Percentiles rank a stretch among this genome's conserved stretches.
Evolutionary conservation across 2,888 invertebrate species (phyloP).

Genomic region (Mycalesis mineus): DNA sequence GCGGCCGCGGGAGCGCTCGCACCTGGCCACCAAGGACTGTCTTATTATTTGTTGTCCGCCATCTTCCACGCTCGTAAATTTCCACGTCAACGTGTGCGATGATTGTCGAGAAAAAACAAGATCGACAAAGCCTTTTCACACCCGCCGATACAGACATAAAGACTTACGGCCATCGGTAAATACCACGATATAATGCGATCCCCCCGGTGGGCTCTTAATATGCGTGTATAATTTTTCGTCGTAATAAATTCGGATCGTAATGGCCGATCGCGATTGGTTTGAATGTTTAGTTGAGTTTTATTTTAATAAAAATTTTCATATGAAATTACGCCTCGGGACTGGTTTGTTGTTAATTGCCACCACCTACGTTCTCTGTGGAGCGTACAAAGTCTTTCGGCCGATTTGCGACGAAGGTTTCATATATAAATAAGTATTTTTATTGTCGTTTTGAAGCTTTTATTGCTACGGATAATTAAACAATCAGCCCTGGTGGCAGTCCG

Average conservation of each 20-base stretch:
- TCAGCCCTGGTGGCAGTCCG: slow-evolving; percentile 15
- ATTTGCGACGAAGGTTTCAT: slow-evolving; percentile 44
- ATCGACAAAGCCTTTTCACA: slow-evolving; percentile 72
- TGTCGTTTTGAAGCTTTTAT: slow-evolving; percentile 43
- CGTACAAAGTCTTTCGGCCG: slow-evolving; percentile 45
- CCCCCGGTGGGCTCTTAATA: slow-evolving; percentile 56
- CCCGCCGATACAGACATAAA: slow-evolving; percentile 59
- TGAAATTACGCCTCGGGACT: slow-evolving; percentile 50
- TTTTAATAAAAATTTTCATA: slow-evolving; percentile 53
- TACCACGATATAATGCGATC: slow-evolving; percentile 46
- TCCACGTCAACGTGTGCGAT: slow-evolving; percentile 76
- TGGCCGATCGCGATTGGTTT: slow-evolving; percentile 66
- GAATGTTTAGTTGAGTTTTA: slow-evolving; percentile 59
- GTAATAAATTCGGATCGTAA: slow-evolving; percentile 76
- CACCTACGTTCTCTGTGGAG: slow-evolving; percentile 51
- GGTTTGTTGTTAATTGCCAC: slow-evolving; percentile 60
- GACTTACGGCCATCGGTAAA: slow-evolving; percentile 47
- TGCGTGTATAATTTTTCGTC: slow-evolving; percentile 74
- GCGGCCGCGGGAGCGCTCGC: slow-evolving; percentile 63
- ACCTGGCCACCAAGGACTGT: slow-evolving; percentile 61
- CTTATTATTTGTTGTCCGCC: slow-evolving; percentile 77
- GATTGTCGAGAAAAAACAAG: slow-evolving; percentile 65
- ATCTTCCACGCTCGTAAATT: slow-evolving; percentile 77
- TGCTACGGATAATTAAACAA: slow-evolving; percentile 29
- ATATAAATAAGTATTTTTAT: slow-evolving; percentile 54